phyloP scores from a whole-genome alignment of 2,113 vertebrate genomes.

The Syrrhaptes paradoxus region DNA sequence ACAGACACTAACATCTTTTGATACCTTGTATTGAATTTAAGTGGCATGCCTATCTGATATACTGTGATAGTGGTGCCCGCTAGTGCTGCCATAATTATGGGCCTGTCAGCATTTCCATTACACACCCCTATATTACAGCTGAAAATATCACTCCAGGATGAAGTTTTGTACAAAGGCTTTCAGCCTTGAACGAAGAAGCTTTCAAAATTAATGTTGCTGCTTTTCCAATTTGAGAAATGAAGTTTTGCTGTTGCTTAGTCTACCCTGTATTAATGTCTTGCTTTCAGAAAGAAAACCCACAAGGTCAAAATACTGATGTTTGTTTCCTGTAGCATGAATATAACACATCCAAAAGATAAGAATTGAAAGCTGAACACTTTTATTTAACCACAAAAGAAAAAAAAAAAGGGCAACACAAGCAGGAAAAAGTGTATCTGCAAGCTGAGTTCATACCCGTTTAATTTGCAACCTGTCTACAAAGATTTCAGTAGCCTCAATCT shows the following conservation, averaged over 20 bases:
- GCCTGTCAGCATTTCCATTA: conserved; percentile 1
- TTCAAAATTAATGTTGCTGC: conserved; percentile 31
- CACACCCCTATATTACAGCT: conserved; percentile 55
- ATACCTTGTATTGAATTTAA: conserved; percentile 8
- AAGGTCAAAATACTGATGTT: not conserved
- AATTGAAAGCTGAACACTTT: not conserved
- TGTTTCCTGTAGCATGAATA: conserved; percentile 1
- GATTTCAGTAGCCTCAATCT: not conserved
- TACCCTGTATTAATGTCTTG: not conserved
- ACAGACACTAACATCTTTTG: conserved; percentile 46
- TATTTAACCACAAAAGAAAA: not conserved
- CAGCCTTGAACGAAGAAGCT: not conserved
- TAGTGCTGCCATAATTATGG: conserved; percentile 43
- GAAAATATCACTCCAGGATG: conserved; percentile 62
- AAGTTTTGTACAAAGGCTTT: conserved; percentile 45
- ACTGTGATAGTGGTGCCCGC: conserved; percentile 56
- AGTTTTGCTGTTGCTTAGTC: not conserved
- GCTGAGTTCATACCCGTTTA: not conserved
- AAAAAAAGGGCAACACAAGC: not conserved
- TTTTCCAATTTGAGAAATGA: conserved; percentile 3
- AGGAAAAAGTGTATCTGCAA: not conserved
- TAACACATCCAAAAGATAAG: conserved; percentile 1
- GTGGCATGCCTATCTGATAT: conserved; percentile 54
- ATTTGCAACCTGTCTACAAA: not conserved
- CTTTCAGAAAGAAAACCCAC: not conserved